These are phyloP conservation scores for Carposina sasakii DNA, from an alignment of 1,140 invertebrate species.

Conservation along the genomic window DNA sequence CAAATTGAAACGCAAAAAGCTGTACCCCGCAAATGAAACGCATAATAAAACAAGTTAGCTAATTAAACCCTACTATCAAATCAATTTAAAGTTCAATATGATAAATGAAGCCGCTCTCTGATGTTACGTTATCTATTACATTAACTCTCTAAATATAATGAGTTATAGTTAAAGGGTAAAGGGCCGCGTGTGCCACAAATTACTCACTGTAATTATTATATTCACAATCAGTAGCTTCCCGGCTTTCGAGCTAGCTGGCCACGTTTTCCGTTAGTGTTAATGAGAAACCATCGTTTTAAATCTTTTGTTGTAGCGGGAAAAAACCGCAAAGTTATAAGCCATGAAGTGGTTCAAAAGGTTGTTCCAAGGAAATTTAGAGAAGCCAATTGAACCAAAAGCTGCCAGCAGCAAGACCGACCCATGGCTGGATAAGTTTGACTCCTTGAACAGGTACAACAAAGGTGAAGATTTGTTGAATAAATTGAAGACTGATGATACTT, in stretches of 20 bases:
- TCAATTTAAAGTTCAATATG: too few relatives aligned
- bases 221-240: conserved; percentile 31
- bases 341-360: conserved; percentile 78
- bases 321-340: conserved; percentile 73
- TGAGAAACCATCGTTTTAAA: conserved; percentile 76
- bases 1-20: too few relatives aligned
- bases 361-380: conserved; percentile 71
- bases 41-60: too few relatives aligned
- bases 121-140: conserved; percentile 37
- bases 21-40: too few relatives aligned
- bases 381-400: conserved; percentile 32
- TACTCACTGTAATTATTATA: conserved; percentile 25
- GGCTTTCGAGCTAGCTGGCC: conserved; percentile 26
- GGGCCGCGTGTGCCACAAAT: conserved; percentile 58
- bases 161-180: conserved; percentile 62
- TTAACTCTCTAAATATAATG: conserved; percentile 61
- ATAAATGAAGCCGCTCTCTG: too few relatives aligned
- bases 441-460: not conserved
- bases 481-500: not conserved
- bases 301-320: conserved; percentile 75
- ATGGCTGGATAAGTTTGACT: conserved; percentile 22
- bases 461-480: not conserved
- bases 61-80: conserved; percentile 49
- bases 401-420: conserved; percentile 18
- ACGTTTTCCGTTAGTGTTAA: conserved; percentile 56